Conservation (phyloP, 2,113 vertebrate genomes). For the Eublepharis macularius region DNA sequence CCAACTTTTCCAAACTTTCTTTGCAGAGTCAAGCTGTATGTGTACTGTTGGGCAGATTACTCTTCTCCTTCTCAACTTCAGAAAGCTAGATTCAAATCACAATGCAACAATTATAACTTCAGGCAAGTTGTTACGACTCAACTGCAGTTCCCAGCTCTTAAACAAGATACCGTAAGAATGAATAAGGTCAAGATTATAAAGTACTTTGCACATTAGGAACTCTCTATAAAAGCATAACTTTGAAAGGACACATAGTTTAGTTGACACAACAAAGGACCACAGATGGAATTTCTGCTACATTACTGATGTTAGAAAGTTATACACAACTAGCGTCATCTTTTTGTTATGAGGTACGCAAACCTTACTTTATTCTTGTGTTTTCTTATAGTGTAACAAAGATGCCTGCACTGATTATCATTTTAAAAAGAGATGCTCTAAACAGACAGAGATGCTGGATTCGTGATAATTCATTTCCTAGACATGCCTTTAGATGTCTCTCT, state of each 20-base stretch:
- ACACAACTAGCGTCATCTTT: neutral
- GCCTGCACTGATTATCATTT: neutral
- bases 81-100: too few species aligned
- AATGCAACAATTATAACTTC: too few species aligned
- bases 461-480: slow-evolving; percentile 12
- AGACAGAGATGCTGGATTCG: neutral
- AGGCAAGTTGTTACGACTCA: neutral
- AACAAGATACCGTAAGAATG: neutral
- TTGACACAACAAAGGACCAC: neutral
- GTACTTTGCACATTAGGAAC: neutral
- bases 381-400: neutral
- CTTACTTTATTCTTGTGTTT: slow-evolving; percentile 17
- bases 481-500: slow-evolving; percentile 41
- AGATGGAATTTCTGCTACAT: neutral
- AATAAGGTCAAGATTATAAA: neutral
- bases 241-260: neutral
- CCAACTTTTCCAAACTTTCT: too few species aligned
- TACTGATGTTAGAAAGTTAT: neutral
- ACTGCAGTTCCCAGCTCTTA: neutral
- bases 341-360: neutral
- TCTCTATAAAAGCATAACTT: neutral
- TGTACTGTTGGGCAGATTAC: too few species aligned
- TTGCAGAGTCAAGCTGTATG: too few species aligned
- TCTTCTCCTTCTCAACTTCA: too few species aligned
- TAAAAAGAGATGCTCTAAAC: neutral